Percentiles rank a stretch among this genome's conserved stretches.
Conservation (phyloP, 1,140 invertebrate genomes). For the Leptinotarsa lineolata region DNA sequence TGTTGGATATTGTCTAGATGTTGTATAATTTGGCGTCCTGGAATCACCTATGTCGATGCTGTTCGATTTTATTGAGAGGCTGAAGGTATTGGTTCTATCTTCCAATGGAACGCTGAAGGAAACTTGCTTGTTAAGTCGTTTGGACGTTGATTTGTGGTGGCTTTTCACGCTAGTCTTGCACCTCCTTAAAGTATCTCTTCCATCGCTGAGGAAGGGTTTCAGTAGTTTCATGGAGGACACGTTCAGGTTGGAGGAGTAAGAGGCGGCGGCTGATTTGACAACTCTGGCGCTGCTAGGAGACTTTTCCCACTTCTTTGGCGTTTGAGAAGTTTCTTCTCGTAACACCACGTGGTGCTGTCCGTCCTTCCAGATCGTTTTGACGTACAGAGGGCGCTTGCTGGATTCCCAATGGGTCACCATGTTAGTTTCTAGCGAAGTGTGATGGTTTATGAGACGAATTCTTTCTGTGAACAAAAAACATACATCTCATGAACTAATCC, state of each 20-base stretch:
- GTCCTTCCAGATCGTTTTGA: constrained; percentile 72
- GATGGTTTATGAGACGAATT: no score
- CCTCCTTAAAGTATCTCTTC: background rate
- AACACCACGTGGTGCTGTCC: constrained; percentile 73
- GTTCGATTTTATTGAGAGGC: constrained; percentile 6
- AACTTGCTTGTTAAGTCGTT: background rate
- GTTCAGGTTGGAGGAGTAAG: constrained; percentile 27
- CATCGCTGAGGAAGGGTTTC: background rate
- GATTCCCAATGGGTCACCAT: constrained; percentile 67
- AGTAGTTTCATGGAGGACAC: constrained; percentile 38
- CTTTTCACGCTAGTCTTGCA: constrained; percentile 17
- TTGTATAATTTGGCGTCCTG: background rate
- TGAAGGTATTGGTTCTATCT: background rate
- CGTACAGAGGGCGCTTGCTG: constrained; percentile 70
- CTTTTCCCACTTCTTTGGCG: background rate
- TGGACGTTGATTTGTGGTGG: background rate
- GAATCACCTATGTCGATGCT: constrained; percentile 9
- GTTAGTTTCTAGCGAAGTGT: no score
- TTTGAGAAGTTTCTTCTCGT: constrained; percentile 61
- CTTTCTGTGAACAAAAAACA: no score
- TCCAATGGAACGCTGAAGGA: constrained; percentile 1
- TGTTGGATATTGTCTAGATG: background rate
- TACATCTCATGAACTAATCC: no score
- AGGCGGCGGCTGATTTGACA: constrained; percentile 20
- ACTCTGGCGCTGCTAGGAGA: constrained; percentile 48